phyloP scores from a whole-genome alignment of 2,797 vertebrate species.

The Muscicapa comitata region DNA sequence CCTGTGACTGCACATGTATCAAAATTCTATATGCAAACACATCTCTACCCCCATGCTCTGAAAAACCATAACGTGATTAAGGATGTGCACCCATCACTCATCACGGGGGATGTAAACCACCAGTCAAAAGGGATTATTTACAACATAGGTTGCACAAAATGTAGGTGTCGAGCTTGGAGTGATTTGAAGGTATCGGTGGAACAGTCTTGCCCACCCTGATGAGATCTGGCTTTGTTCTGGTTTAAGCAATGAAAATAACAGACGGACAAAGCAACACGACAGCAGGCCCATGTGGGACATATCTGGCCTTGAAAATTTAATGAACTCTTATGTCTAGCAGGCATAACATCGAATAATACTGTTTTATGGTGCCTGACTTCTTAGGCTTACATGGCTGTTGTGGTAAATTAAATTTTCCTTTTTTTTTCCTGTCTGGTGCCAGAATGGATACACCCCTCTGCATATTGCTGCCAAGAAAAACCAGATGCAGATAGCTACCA shows the following conservation, averaged over 20 bases:
- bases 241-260: not conserved
- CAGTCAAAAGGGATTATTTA: not conserved
- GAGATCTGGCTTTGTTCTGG: not conserved
- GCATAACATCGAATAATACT: not conserved
- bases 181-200: not conserved
- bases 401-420: not conserved
- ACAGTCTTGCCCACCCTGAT: not conserved
- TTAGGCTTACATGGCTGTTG: not conserved
- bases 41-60: not conserved
- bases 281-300: not conserved
- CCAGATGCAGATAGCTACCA: slow-evolving; percentile 94
- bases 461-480: slow-evolving; percentile 98
- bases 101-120: not conserved
- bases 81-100: not conserved
- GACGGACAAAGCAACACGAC: not conserved
- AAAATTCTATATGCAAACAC: not conserved
- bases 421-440: slow-evolving; percentile 5
- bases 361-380: not conserved
- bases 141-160: not conserved
- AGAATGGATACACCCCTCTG: slow-evolving; percentile 98
- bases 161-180: fast-evolving
- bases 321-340: not conserved
- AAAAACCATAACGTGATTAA: not conserved
- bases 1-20: not conserved
- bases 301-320: not conserved